phyloP scores from a whole-genome alignment of 2,797 vertebrate genomes.

The Chromis chromis region DNA sequence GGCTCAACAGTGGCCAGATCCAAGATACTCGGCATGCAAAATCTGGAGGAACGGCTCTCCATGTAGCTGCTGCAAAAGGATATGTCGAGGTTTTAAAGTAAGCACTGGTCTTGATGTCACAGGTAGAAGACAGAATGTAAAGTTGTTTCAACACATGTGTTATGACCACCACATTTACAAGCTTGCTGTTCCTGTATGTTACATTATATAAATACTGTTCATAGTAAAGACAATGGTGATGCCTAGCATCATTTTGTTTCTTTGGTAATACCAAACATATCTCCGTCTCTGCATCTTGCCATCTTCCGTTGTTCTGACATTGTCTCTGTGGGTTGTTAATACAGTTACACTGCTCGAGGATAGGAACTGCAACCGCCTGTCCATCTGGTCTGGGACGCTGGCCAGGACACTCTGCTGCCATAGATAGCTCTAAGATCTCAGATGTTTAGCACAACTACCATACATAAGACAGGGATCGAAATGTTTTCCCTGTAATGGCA shows the following conservation, averaged over 20 bases:
- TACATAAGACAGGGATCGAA: conserved; percentile 24
- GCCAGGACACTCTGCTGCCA: conserved; percentile 61
- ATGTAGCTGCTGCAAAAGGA: conserved; percentile 97
- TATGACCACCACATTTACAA: conserved; percentile 1
- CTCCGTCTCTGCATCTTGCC: conserved; percentile 49
- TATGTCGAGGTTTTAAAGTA: conserved; percentile 99
- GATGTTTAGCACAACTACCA: conserved; percentile 26
- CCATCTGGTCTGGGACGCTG: conserved; percentile 66
- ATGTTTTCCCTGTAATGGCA: conserved; percentile 18
- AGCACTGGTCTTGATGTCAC: conserved; percentile 61
- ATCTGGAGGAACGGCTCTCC: conserved; percentile 97
- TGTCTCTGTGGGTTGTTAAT: conserved; percentile 43
- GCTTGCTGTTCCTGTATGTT: neutral
- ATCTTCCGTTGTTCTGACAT: conserved; percentile 25
- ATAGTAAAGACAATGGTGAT: conserved; percentile 13
- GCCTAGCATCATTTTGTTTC: neutral
- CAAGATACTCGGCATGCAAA: conserved; percentile 93
- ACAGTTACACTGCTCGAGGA: conserved; percentile 30
- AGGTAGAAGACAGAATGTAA: neutral
- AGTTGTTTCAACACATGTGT: neutral
- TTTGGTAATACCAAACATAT: conserved; percentile 28
- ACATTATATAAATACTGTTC: conserved; percentile 29
- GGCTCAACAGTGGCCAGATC: conserved; percentile 98
- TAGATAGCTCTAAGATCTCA: conserved; percentile 57
- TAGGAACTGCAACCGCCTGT: conserved; percentile 46